These are phyloP conservation scores for Stigmatopora nigra DNA, from an alignment of 2,113 vertebrate genomes.

Conservation along the genomic window DNA sequence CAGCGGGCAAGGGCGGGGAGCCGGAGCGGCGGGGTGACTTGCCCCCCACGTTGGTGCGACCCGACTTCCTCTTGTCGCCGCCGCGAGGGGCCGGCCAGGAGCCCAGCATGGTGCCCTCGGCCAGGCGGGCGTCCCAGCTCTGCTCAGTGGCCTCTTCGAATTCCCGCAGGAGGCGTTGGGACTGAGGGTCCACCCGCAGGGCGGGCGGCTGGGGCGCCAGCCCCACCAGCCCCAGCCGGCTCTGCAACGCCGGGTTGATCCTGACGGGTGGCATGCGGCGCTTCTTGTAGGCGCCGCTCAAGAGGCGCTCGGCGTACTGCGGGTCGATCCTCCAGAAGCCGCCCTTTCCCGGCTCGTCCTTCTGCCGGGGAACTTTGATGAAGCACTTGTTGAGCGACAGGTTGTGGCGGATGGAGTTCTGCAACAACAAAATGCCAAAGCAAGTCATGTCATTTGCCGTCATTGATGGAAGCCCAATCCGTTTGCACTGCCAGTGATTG, in stretches of 20 bases:
- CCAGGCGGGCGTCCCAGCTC: slow-evolving; percentile 62
- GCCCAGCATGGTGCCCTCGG: slow-evolving; percentile 60
- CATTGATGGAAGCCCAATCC: too few species aligned
- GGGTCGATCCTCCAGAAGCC: slow-evolving; percentile 98
- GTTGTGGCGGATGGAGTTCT: slow-evolving; percentile 97
- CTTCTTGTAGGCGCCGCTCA: slow-evolving; percentile 84
- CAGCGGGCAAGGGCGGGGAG: slow-evolving; percentile 73
- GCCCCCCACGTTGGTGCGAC: slow-evolving; percentile 53
- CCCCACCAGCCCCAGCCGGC: slow-evolving; percentile 46
- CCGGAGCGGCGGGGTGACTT: slow-evolving; percentile 69
- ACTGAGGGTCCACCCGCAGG: slow-evolving; percentile 67
- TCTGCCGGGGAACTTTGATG: slow-evolving; percentile 93
- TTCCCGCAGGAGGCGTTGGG: slow-evolving; percentile 78
- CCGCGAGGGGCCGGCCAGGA: slow-evolving; percentile 58
- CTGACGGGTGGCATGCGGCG: slow-evolving; percentile 77
- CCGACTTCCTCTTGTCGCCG: slow-evolving; percentile 70
- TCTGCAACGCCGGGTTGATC: slow-evolving; percentile 79
- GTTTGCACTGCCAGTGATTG: too few species aligned
- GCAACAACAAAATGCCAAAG: slow-evolving; percentile 4
- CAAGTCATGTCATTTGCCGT: too few species aligned
- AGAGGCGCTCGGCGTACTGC: slow-evolving; percentile 81
- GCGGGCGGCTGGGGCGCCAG: not conserved
- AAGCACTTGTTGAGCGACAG: slow-evolving; percentile 97
- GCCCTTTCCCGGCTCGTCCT: slow-evolving; percentile 90
- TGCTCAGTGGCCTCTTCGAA: slow-evolving; percentile 80